Base-by-base conservation (phyloP, 2,888 invertebrate genomes). In the Ormia ochracea region DNA sequence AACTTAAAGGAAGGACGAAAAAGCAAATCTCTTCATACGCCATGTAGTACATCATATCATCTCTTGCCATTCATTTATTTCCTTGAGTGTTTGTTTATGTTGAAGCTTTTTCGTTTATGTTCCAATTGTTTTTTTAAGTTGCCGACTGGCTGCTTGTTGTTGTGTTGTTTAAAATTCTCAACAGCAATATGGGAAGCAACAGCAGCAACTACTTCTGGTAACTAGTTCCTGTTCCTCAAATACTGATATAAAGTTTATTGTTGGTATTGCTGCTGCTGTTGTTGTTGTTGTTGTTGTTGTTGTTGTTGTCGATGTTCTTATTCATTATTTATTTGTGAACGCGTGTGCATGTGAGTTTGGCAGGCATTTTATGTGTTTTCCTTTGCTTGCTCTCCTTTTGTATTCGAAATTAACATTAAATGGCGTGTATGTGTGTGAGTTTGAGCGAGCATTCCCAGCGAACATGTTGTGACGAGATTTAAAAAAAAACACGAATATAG, bases 181-280 rank as follows among this genome's bases (percentile, higher is more conserved):
- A 23, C 76, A 58, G 48, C 56, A 65, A 72, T 10, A 56, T 31
- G 38, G 38, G 73, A 65, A 74, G 38, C 56, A 73, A 36, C 26
- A 41, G 31, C 28, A 43, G 19, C 17, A 17, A 52, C 72, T 48
- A 58, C 36, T 50, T 50, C 59, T 73, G 45, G 52, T 41, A 72
- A 72, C 72, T 72, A 72, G 72, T 63, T 72, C 52, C 72, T 63
- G 48, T 63, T 72, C 21, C 59, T 59, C 31, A 61, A 41, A 52
- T 63, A 72, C 41, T 38, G 38, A 58, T 65, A 48, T 33, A 61
- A 61, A 52, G 61, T 66, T 74, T 59, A 36, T 66, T 50, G 21
- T 41, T 21, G 17, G n/a, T 50, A 9, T 52, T 50, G 41, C 23
- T n/a, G 26, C 9, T 54, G 12, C 2, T n/a, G 2, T 50, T 7